Conservation (phyloP, 1,140 invertebrate genomes). For the Galendromus occidentalis region DNA sequence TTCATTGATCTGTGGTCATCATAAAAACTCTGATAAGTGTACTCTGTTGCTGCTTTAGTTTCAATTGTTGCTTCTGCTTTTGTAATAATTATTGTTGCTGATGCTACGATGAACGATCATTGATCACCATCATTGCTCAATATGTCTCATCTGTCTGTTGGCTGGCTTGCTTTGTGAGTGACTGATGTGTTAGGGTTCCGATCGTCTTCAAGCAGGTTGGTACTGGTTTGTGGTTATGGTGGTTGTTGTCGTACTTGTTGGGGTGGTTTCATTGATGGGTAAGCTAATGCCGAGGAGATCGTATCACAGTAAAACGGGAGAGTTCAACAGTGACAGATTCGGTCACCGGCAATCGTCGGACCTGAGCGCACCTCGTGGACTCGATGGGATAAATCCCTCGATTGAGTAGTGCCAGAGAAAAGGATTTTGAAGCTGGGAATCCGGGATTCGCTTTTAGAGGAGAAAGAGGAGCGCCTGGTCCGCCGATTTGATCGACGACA, state of each 20-base stretch:
- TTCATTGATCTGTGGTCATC: not conserved
- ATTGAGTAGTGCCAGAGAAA: no score
- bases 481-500: no score
- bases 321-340: not conserved
- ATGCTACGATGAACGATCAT: not conserved
- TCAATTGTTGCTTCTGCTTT: not conserved
- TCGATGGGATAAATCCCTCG: no score
- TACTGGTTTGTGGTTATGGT: not conserved
- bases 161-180: not conserved
- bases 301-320: constrained; percentile 12
- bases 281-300: constrained; percentile 12
- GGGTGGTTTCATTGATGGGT: not conserved
- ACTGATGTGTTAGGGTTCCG: not conserved
- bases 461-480: no score
- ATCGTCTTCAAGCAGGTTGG: not conserved
- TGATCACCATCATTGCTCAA: not conserved
- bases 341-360: no score
- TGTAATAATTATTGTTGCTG: not conserved
- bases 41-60: not conserved
- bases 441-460: no score
- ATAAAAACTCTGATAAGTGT: not conserved
- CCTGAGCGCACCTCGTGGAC: no score
- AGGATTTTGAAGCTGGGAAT: no score
- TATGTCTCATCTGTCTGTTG: not conserved
- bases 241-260: not conserved